These are phyloP conservation scores for Hirudinaria manillensis DNA, from an alignment of 2,888 invertebrate genomes.

Conservation along the genomic window DNA sequence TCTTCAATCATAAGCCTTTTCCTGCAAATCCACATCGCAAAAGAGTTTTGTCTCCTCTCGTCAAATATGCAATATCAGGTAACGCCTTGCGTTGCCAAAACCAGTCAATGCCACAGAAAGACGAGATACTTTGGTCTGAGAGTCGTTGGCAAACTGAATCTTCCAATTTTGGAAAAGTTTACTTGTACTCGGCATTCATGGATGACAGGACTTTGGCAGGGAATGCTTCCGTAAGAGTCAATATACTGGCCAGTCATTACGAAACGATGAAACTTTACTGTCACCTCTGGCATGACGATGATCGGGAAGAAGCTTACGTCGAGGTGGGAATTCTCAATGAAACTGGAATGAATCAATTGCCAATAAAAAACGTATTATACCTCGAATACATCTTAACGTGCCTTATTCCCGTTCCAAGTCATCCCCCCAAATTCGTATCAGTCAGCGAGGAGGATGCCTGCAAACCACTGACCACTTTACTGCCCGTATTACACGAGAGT, in stretches of 20 bases:
- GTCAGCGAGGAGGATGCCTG: slow-evolving; percentile 26
- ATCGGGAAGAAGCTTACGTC: slow-evolving; percentile 33
- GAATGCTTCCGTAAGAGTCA: background rate
- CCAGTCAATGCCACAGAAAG: background rate
- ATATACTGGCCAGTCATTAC: slow-evolving; percentile 24
- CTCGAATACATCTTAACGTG: slow-evolving; percentile 35
- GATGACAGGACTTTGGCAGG: slow-evolving; percentile 14
- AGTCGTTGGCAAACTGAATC: background rate
- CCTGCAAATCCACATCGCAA: no score
- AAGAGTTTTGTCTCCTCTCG: no score
- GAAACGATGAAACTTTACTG: slow-evolving; percentile 31
- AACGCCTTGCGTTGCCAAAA: background rate
- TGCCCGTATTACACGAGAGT: slow-evolving; percentile 31
- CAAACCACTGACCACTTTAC: slow-evolving; percentile 21
- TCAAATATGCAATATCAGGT: background rate
- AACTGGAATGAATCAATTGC: slow-evolving; percentile 24
- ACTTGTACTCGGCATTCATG: slow-evolving; percentile 19
- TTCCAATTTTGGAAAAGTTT: background rate
- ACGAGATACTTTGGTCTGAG: background rate
- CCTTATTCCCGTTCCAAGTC: slow-evolving; percentile 25
- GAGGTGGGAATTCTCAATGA: background rate
- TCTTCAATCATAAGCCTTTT: no score
- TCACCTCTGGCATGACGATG: slow-evolving; percentile 37
- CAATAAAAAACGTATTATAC: slow-evolving; percentile 14
- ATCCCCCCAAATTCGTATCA: slow-evolving; percentile 37